A percentile compares a stretch with the other conserved stretches of the same genome.
Conservation (phyloP, 2,113 vertebrate species). For the Oncorhynchus tshawytscha region DNA sequence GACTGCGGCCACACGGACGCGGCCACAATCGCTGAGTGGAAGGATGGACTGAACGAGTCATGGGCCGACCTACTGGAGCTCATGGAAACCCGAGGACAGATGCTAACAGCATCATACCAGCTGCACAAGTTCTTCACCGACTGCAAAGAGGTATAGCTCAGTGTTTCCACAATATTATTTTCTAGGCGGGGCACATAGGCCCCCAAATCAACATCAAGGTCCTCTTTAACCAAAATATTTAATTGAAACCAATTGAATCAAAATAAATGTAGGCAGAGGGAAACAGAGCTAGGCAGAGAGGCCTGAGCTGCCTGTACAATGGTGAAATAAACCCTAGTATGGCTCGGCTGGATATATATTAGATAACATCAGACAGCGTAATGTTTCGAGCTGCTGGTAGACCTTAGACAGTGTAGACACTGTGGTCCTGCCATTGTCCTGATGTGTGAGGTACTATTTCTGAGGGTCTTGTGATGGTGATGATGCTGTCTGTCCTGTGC, state of each 20-base stretch:
- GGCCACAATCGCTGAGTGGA: conserved; percentile 92
- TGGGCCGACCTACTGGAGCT: conserved; percentile 94
- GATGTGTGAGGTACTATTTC: conserved; percentile 50
- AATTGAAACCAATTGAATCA: too few relatives aligned
- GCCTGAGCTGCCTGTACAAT: too few relatives aligned
- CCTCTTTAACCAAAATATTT: too few relatives aligned
- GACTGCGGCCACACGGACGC: conserved; percentile 84
- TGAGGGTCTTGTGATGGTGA: conserved; percentile 41
- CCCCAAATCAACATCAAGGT: too few relatives aligned
- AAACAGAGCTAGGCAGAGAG: too few relatives aligned
- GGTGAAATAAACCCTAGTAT: too few relatives aligned
- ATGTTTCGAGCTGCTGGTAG: neutral
- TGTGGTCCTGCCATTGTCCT: conserved; percentile 1
- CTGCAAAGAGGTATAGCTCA: conserved; percentile 78
- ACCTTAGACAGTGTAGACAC: conserved; percentile 17
- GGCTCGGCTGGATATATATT: neutral
- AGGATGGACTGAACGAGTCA: conserved; percentile 90
- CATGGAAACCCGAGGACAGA: conserved; percentile 90
- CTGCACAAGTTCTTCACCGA: conserved; percentile 90
- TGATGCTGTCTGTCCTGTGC: conserved; percentile 26
- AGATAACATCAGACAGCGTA: neutral
- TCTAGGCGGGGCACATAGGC: neutral
- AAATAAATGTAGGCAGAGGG: too few relatives aligned
- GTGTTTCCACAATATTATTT: neutral
- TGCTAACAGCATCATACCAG: conserved; percentile 87